Evolutionary conservation across 2,113 vertebrate species (phyloP).

Genomic region (Larimichthys crocea): DNA sequence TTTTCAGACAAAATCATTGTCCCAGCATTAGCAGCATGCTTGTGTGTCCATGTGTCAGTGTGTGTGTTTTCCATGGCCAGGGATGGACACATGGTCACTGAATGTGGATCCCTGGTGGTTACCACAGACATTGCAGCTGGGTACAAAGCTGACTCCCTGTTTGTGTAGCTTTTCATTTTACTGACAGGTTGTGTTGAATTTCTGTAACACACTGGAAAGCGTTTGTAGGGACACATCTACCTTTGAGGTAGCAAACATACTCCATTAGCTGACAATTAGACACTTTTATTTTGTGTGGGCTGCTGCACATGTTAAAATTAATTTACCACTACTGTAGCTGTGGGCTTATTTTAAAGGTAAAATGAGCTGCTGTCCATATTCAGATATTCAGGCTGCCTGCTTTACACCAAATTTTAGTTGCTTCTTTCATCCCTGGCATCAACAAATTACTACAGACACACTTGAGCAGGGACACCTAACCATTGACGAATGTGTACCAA

Average conservation of each 20-base stretch:
- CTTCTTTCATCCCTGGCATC: neutral
- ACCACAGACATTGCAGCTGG: slow-evolving; percentile 3
- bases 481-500: neutral
- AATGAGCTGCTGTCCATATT: slow-evolving; percentile 10
- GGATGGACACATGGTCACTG: neutral
- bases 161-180: slow-evolving; percentile 5
- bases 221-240: slow-evolving; percentile 8
- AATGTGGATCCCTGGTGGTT: slow-evolving; percentile 23
- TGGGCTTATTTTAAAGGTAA: neutral
- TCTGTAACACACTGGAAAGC: neutral
- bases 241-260: slow-evolving; percentile 9
- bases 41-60: slow-evolving; percentile 40
- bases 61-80: slow-evolving; percentile 21
- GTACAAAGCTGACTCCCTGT: slow-evolving; percentile 14
- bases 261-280: slow-evolving; percentile 23
- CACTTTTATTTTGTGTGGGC: slow-evolving; percentile 2
- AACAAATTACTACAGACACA: neutral
- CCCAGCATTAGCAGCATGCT: slow-evolving; percentile 56
- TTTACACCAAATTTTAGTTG: neutral
- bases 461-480: neutral
- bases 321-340: neutral
- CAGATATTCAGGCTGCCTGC: neutral
- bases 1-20: slow-evolving; percentile 73
- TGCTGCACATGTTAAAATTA: slow-evolving; percentile 1
- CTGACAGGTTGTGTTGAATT: neutral